Conservation (phyloP, 1,140 invertebrate species). For the Drosophila jambulina region DNA sequence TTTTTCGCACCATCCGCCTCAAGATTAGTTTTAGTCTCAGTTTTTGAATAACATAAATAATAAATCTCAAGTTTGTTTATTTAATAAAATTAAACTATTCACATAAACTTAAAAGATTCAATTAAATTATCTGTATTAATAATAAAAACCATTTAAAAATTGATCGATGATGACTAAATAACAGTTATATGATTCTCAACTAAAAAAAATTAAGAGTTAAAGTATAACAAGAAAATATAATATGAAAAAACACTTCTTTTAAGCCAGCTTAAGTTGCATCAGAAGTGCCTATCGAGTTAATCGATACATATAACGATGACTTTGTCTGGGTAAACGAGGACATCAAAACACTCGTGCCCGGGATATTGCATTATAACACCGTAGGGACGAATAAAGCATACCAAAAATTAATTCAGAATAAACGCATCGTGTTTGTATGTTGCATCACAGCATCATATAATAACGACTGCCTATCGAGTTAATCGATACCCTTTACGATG, state of each 20-base stretch:
- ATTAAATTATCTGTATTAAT: no score
- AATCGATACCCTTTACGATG: conserved; percentile 22
- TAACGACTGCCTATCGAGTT: conserved; percentile 22
- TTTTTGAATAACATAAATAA: no score
- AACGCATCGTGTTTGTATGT: background rate
- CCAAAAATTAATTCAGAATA: conserved; percentile 3
- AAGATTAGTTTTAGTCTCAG: no score
- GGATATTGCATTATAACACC: conserved; percentile 5
- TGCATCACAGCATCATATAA: background rate
- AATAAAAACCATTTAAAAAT: no score
- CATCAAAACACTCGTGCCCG: background rate
- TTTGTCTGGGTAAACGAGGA: background rate
- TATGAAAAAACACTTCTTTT: background rate
- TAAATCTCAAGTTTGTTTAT: no score
- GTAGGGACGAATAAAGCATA: background rate
- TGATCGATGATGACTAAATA: no score
- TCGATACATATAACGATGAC: conserved; percentile 5
- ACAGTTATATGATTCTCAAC: no score
- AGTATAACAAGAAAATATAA: background rate
- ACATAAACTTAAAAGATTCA: no score
- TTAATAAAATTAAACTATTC: no score
- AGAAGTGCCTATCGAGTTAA: conserved; percentile 9
- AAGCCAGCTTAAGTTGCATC: background rate
- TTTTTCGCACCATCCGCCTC: no score
- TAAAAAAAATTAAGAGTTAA: background rate